Evolutionary conservation across 2,113 vertebrate genomes (phyloP).

Genomic region (Formicarius rufipectus): DNA sequence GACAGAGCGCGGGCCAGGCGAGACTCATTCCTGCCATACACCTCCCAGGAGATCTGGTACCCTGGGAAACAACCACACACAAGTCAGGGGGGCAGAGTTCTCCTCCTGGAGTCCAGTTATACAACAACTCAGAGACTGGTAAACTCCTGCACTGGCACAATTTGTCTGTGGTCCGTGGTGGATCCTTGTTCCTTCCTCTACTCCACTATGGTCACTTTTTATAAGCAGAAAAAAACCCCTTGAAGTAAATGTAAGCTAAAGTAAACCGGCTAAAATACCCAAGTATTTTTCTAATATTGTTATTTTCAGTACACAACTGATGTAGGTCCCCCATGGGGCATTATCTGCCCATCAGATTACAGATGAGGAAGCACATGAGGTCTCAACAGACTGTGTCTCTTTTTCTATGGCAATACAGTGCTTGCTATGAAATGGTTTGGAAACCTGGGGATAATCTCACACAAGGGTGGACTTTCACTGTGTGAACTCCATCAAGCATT

Average conservation of each 20-base stretch:
- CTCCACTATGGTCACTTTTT: not conserved
- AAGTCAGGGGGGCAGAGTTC: not conserved
- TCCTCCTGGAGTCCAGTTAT: not conserved
- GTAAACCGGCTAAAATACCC: not conserved
- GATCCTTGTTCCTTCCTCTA: not conserved
- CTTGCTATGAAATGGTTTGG: not conserved
- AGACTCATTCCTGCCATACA: constrained; percentile 79
- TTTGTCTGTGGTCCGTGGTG: not conserved
- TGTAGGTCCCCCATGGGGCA: not conserved
- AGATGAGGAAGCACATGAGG: not conserved
- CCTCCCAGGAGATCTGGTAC: constrained; percentile 90
- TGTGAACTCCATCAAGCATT: not conserved
- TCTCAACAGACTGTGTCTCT: not conserved
- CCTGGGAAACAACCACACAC: constrained; percentile 65
- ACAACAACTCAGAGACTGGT: not conserved
- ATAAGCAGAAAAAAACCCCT: not conserved
- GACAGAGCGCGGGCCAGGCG: constrained; percentile 75
- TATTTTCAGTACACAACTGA: not conserved
- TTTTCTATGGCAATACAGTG: not conserved
- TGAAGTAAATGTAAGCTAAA: not conserved
- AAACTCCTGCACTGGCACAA: not conserved
- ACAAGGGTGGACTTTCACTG: not conserved
- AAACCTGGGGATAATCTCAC: not conserved
- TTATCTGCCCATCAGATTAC: not conserved
- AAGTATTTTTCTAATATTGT: not conserved